Conservation (phyloP, 2,113 vertebrate genomes). For the Oreotrochilus melanogaster region DNA sequence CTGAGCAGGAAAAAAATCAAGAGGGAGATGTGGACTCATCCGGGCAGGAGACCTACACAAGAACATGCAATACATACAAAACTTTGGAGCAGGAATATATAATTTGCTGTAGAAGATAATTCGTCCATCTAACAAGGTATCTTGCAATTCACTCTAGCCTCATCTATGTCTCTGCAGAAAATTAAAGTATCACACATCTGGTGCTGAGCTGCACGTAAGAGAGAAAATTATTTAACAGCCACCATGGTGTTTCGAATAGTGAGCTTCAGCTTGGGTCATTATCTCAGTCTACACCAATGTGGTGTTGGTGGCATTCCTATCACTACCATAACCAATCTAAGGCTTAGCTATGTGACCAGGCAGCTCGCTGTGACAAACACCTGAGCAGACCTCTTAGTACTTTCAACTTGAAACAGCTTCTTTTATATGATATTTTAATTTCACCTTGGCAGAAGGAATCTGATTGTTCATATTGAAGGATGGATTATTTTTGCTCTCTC, state of each 20-base stretch:
- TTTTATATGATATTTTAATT: not conserved
- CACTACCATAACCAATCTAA: not conserved
- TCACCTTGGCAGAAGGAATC: not conserved
- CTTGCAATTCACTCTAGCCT: not conserved
- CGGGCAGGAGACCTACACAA: not conserved
- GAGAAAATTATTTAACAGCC: not conserved
- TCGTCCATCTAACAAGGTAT: not conserved
- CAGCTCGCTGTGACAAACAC: not conserved
- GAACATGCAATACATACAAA: not conserved
- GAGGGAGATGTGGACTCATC: not conserved
- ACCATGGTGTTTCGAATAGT: not conserved
- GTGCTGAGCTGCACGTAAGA: not conserved
- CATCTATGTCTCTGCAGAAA: not conserved
- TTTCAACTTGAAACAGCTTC: not conserved
- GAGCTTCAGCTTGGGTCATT: not conserved
- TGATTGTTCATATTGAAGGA: not conserved
- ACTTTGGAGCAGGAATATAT: not conserved
- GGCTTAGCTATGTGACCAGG: not conserved
- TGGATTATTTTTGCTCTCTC: fast-evolving
- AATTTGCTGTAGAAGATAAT: not conserved
- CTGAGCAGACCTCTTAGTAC: not conserved
- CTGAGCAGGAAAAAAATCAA: not conserved
- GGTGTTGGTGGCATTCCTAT: not conserved
- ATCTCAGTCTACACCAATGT: not conserved
- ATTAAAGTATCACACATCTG: not conserved